Conservation (phyloP, 2,113 vertebrate genomes). For the Madoqua kirkii region DNA sequence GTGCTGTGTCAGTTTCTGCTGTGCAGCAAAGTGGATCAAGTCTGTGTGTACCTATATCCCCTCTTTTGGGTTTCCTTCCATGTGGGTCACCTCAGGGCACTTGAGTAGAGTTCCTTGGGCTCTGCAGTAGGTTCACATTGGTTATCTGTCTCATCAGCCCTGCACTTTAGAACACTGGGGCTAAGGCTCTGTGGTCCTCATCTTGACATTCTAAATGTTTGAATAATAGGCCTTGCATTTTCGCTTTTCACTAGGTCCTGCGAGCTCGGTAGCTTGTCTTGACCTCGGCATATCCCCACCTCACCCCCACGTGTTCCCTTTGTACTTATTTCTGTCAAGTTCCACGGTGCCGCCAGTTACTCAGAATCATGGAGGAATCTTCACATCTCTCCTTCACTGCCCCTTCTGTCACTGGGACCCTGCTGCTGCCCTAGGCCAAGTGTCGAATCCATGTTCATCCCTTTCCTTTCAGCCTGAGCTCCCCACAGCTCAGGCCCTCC, state of each 20-base stretch:
- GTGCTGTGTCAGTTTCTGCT: not conserved
- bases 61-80: not conserved
- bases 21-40: not conserved
- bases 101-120: not conserved
- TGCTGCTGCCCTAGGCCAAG: not conserved
- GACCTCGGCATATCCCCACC: not conserved
- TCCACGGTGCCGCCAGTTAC: not conserved
- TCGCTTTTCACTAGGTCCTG: not conserved
- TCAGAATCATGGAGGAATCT: not conserved
- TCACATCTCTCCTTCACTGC: not conserved
- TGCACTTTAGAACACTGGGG: no score
- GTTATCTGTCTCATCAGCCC: not conserved
- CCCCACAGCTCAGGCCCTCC: not conserved
- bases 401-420: not conserved
- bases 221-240: not conserved
- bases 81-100: not conserved
- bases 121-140: not conserved
- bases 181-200: not conserved
- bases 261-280: not conserved
- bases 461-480: not conserved
- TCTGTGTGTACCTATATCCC: not conserved
- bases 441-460: not conserved
- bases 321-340: not conserved
- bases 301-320: rapidly evolving
- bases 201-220: not conserved